Evolutionary conservation across 2,113 vertebrate genomes (phyloP), one percentile per base, ranked within the genome.

Genomic region (Cynoglossus semilaevis): DNA sequence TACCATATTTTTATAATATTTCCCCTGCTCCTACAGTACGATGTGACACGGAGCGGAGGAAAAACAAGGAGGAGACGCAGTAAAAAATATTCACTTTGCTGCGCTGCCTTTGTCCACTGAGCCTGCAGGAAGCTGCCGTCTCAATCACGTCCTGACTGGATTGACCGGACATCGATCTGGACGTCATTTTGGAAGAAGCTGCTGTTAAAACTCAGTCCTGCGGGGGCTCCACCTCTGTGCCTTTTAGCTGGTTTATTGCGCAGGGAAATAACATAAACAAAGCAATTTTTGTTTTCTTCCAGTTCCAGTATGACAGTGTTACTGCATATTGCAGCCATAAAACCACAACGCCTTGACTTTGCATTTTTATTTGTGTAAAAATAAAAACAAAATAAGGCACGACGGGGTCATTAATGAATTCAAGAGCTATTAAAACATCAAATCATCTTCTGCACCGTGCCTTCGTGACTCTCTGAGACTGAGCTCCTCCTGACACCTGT

Each of bases 81-180:
- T 6, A 11, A 9, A 63, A 43, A 50, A 5, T n/a, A 15, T 49
- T 11, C 22, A 29, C 22, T 29, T 29, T 29, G 22, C 6, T 2
- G 22, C 2, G 3, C 3, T 29, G 22, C 59, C 48, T 51, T 48
- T 58, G 44, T 58, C 35, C 58, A 51, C 15, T 13, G 29, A 59
- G 42, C 29, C 41, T 34, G 16, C 41, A 10, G 54, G 62, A 52
- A 29, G 36, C n/a, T 7, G 7, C 36, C 37, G 51, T 76, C 59
- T 51, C 51, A 15, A 18, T 46, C 42, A 45, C 34, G 48, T 43
- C 46, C 7, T 12, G 64, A 48, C 50, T 34, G 52, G 16, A 19
- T 42, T 17, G 46, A 11, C 35, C 10, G 5, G 16, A 61, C 44
- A 64, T 77, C 67, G 55, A 77, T 79, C 76, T 67, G 0, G 11